Evolutionary conservation across 2,888 invertebrate genomes (phyloP), one percentile per base, ranked within the genome.

Genomic region (Osedax frankpressi): DNA sequence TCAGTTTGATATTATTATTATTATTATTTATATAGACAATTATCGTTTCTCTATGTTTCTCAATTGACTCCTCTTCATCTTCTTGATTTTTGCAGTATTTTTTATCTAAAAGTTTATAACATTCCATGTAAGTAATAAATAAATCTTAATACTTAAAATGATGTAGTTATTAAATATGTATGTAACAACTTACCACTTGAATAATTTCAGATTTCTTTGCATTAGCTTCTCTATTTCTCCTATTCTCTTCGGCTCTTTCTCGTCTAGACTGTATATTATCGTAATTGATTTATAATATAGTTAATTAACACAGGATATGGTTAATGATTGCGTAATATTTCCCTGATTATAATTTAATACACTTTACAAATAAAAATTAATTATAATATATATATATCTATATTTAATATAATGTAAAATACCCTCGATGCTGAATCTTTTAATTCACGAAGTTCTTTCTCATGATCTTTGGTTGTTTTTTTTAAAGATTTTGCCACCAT

Each of bases 11-110:
- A 44, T 44, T 6, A 44, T 44, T 44, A 44, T 44, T 44, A 44
- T 44, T 44, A 44, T 44, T 44, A 44, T 44, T 44, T 44, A 44
- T 19, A 44, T 44, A 44, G 44, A 44, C 6, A 19, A 44, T 71
- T 30, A 71, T 30, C 79, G 73, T 71, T 77, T 79, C 74, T 75
- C 77, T 28, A 82, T 78, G 28, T 76, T 71, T 73, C 82, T 77
- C 29, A 83, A 74, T 73, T 81, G 82, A 77, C 83, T 84, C 78
- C 82, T 83, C 75, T 80, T 82, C 82, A 83, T 81, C 70, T 81
- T 79, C 79, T 83, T 84, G 14, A 84, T 79, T 74, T 84, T 84
- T 29, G 80, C 79, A 29, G 82, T 78, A 74, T 82, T 82, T 76
- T 81, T 83, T 29, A 84, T 82, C 82, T 81, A 77, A 69, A 79